Percentiles rank a stretch among this genome's conserved stretches.
Evolutionary conservation across 2,888 invertebrate genomes (phyloP).

Genomic region (Acrocyrtus sp.): DNA sequence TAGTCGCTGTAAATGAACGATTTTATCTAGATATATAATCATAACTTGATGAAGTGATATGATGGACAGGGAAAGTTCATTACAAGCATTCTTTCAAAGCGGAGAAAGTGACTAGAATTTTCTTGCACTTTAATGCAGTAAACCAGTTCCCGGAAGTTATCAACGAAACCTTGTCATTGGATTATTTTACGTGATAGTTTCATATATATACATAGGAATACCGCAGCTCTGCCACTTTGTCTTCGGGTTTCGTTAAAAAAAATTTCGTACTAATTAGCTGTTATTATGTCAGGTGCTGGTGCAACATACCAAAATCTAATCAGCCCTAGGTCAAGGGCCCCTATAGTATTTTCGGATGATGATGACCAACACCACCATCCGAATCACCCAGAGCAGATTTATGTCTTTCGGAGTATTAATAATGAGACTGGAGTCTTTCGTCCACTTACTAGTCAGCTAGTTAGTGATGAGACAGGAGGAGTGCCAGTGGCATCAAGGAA

Average conservation of each 20-base stretch:
- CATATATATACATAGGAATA: no score
- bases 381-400: slow-evolving; percentile 38
- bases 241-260: not conserved
- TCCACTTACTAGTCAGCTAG: slow-evolving; percentile 35
- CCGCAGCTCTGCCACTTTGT: slow-evolving; percentile 1
- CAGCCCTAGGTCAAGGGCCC: slow-evolving; percentile 62
- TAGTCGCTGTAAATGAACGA: slow-evolving; percentile 25
- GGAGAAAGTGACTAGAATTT: no score
- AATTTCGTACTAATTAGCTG: slow-evolving; percentile 14
- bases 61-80: no score
- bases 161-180: no score
- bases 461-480: slow-evolving; percentile 28
- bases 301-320: slow-evolving; percentile 59
- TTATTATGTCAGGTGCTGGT: slow-evolving; percentile 44
- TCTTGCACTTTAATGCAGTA: no score
- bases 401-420: slow-evolving; percentile 14
- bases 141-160: no score
- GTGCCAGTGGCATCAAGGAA: slow-evolving; percentile 8
- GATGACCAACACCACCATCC: no score
- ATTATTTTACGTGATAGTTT: not conserved
- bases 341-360: slow-evolving; percentile 58
- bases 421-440: slow-evolving; percentile 19
- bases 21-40: slow-evolving; percentile 14
- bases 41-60: no score
- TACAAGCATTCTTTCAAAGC: no score